A percentile compares a stretch with the other conserved stretches of the same genome.
These are phyloP conservation scores for Hyperoplus lanceolatus DNA, from an alignment of 2,797 vertebrate species.

Conservation along the genomic window DNA sequence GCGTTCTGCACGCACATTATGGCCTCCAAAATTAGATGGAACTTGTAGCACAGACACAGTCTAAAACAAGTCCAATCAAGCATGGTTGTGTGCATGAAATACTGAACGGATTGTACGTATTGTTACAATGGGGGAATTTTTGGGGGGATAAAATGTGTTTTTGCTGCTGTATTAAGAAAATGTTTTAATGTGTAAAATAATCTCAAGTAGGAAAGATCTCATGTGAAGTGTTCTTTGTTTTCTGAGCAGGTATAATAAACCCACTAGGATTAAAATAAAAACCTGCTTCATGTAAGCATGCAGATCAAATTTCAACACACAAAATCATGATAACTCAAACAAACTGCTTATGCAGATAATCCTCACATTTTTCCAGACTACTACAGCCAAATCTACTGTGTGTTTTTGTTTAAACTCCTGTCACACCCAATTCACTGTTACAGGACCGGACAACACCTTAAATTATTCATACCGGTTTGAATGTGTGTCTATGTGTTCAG, in stretches of 20 bases:
- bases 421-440: conserved; percentile 28
- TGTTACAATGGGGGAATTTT: too few species aligned
- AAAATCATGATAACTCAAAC: not conserved
- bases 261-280: not conserved
- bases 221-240: too few species aligned
- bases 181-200: not conserved
- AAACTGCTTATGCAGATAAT: not conserved
- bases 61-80: not conserved
- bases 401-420: not conserved
- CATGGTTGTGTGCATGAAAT: not conserved
- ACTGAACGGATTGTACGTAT: not conserved
- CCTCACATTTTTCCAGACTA: not conserved
- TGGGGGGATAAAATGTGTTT: not conserved
- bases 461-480: conserved; percentile 69
- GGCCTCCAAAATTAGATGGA: not conserved
- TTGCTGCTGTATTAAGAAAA: not conserved
- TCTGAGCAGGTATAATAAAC: not conserved
- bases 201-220: not conserved
- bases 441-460: conserved; percentile 54
- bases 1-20: too few species aligned
- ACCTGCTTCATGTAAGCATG: not conserved
- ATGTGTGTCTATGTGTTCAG: conserved; percentile 26
- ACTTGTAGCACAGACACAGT: not conserved
- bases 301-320: not conserved
- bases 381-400: not conserved